Conservation (phyloP, 1,140 invertebrate genomes). For the Archivesica marissinica region DNA sequence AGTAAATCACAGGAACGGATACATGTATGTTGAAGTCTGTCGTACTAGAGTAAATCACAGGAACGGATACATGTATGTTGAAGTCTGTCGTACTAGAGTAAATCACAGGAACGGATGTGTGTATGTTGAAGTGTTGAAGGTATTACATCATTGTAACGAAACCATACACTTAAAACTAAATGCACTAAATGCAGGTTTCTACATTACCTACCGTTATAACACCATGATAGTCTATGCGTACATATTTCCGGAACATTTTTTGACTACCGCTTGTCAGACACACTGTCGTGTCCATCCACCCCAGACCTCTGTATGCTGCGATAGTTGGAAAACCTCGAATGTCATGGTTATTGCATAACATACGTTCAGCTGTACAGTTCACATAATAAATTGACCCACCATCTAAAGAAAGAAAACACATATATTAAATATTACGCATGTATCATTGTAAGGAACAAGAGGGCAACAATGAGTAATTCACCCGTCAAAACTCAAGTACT, state of each 20-base stretch:
- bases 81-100: neutral
- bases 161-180: too few relatives aligned
- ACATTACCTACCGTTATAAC: constrained; percentile 60
- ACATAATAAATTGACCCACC: constrained; percentile 69
- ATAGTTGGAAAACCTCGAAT: constrained; percentile 70
- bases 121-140: neutral
- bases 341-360: constrained; percentile 61
- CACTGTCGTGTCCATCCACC: constrained; percentile 56
- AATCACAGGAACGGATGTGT: neutral
- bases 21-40: too few relatives aligned
- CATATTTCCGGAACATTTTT: constrained; percentile 37
- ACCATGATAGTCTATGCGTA: constrained; percentile 72
- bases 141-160: neutral
- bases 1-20: too few relatives aligned
- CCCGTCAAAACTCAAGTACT: too few relatives aligned
- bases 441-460: too few relatives aligned
- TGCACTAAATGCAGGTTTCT: neutral
- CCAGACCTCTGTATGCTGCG: constrained; percentile 67
- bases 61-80: neutral
- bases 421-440: neutral
- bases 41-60: too few relatives aligned
- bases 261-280: constrained; percentile 59
- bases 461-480: too few relatives aligned
- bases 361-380: constrained; percentile 66
- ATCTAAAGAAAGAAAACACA: constrained; percentile 53